Conservation (phyloP, 1,140 invertebrate genomes). For the Hycleus phaleratus region DNA sequence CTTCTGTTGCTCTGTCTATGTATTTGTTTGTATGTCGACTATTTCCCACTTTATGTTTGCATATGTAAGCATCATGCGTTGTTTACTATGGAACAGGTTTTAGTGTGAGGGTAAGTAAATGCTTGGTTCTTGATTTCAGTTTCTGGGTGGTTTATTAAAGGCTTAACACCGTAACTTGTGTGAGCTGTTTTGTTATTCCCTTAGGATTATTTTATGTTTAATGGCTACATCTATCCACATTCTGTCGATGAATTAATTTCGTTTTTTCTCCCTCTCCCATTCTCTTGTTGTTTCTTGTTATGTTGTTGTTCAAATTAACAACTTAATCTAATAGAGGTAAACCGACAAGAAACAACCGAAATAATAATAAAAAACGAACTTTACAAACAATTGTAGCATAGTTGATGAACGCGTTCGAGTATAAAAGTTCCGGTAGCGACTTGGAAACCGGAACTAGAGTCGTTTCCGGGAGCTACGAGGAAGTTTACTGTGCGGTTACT, state of each 20-base stretch:
- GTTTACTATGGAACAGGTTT: slow-evolving; percentile 6
- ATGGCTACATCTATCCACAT: no score
- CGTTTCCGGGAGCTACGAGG: slow-evolving; percentile 26
- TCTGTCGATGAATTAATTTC: background rate
- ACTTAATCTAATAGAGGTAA: no score
- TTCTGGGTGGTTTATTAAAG: background rate
- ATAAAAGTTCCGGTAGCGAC: slow-evolving; percentile 27
- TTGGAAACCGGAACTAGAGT: slow-evolving; percentile 27
- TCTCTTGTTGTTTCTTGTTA: no score
- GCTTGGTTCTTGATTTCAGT: background rate
- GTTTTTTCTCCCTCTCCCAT: background rate
- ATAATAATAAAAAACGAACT: no score
- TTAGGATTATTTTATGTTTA: no score
- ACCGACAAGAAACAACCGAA: no score
- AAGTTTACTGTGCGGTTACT: slow-evolving; percentile 31
- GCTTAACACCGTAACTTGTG: no score
- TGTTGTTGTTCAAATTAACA: no score
- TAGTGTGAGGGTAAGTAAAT: background rate
- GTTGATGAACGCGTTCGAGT: slow-evolving; percentile 21
- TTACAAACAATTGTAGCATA: slow-evolving; percentile 13
- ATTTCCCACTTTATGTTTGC: slow-evolving; percentile 13
- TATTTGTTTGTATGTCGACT: no score
- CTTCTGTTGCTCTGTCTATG: background rate
- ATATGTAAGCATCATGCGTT: slow-evolving; percentile 15
- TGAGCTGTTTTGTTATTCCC: no score